Evolutionary conservation across 2,113 vertebrate species (phyloP), one percentile per base, ranked within the genome.

Genomic region (Antigone vipio): DNA sequence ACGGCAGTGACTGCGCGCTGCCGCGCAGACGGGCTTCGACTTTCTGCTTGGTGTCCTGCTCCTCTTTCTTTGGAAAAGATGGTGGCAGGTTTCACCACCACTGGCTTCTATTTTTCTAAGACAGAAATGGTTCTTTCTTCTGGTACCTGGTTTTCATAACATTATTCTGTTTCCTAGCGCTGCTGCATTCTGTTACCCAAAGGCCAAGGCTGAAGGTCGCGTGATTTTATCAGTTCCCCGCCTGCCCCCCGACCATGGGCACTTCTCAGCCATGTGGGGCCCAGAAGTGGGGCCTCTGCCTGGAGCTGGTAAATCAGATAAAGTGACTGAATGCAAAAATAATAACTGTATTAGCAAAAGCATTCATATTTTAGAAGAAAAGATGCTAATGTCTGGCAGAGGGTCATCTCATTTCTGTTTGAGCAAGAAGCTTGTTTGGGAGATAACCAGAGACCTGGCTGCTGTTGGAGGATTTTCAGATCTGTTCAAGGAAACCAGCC

Each of bases 61-160:
- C 92, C 38, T 95, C 85, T 93, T 88, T 78, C 92, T 95, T 63
- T 92, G 86, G 80, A 20, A 63, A 45, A 27, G 49, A 66, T 63
- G 59, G 92, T 64, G 64, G 85, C 78, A 78, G 88, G 84, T 92
- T 92, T 96, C 89, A 95, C 74, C 6, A 38, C 23, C 47, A 89
- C 94, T 95, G 89, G 85, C 35, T 64, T 81, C 50, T 59, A 6
- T 19, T 32, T 42, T 73, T 58, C 53, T 89, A 86, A 96, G 81
- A 83, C 79, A 91, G 90, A 95, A 96, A 89, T 88, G 89, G 87
- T 66, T 84, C 96, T 64, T 89, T 86, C 89, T 96, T 94, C 74
- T 87, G 92, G 96, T 96, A 92, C 49, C 97, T 96, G 92, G 88
- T 72, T 92, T 95, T 91, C 88, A 24, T 50, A 35, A 30, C 19